phyloP scores from a whole-genome alignment of 2,113 vertebrate species.

The Saimiri boliviensis region DNA sequence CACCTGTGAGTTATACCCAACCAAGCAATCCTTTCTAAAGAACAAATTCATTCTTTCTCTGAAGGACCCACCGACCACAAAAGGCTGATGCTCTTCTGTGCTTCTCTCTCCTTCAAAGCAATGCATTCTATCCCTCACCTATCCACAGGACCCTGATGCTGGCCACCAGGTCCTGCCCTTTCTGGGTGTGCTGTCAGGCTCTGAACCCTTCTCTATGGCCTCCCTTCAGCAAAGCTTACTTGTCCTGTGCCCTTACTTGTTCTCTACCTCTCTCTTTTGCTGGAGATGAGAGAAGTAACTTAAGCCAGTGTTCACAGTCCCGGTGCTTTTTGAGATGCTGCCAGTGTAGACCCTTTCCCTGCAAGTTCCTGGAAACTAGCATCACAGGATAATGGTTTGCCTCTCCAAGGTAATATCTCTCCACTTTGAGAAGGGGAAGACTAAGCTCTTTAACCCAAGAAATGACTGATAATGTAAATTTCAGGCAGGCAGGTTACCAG shows the following conservation, averaged over 20 bases:
- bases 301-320: not conserved
- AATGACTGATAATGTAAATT: not conserved
- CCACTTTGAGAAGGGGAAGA: not conserved
- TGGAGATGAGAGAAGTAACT: not conserved
- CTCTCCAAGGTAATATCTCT: not conserved
- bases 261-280: not conserved
- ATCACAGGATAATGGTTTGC: not conserved
- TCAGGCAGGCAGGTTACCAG: not conserved
- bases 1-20: conserved; percentile 69
- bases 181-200: not conserved
- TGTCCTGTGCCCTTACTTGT: not conserved
- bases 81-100: not conserved
- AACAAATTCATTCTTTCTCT: conserved; percentile 29
- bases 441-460: not conserved
- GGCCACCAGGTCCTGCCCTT: not conserved
- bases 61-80: not conserved
- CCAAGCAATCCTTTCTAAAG: conserved; percentile 39
- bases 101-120: not conserved
- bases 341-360: not conserved
- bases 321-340: not conserved
- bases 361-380: not conserved
- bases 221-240: not conserved
- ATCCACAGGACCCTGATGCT: not conserved
- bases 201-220: not conserved
- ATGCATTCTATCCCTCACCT: not conserved